phyloP scores from a whole-genome alignment of 2,888 invertebrate genomes.

The Drosophila nr. perissopoda region DNA sequence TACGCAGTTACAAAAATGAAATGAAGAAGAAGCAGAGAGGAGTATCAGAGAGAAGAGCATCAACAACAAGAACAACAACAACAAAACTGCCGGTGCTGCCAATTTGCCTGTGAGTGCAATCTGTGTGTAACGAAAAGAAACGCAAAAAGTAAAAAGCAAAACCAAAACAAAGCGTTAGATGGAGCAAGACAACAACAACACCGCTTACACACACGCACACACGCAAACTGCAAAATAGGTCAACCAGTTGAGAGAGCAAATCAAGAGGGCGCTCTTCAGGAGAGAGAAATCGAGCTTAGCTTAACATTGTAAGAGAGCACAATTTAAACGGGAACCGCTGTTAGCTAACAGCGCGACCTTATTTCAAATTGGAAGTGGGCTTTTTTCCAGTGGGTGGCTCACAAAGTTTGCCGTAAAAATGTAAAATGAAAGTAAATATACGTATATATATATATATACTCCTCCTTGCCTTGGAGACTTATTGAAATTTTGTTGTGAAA shows the following conservation, averaged over 20 bases:
- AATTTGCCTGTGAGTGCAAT: conserved; percentile 61
- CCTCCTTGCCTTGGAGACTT: conserved; percentile 1
- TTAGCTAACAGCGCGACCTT: conserved; percentile 71
- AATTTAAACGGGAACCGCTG: conserved; percentile 73
- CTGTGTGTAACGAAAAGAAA: conserved; percentile 68
- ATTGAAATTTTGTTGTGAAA: conserved; percentile 23
- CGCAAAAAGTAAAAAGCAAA: conserved; percentile 63
- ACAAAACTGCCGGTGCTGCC: conserved; percentile 37
- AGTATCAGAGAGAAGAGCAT: conserved; percentile 9
- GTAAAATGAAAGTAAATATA: no score
- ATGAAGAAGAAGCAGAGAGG: conserved; percentile 7
- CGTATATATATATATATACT: background rate
- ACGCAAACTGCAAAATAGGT: conserved; percentile 78
- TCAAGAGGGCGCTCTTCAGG: conserved; percentile 44
- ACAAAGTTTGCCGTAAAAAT: conserved; percentile 25
- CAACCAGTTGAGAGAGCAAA: conserved; percentile 69
- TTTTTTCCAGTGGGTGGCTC: conserved; percentile 37
- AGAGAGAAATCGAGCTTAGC: conserved; percentile 31
- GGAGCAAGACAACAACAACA: conserved; percentile 53
- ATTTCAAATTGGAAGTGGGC: conserved; percentile 49
- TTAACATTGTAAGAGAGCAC: conserved; percentile 54
- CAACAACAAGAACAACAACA: conserved; percentile 23
- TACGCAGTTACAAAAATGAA: conserved; percentile 69
- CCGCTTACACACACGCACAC: conserved; percentile 27
- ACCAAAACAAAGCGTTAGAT: conserved; percentile 77